A percentile compares a stretch with the other conserved stretches of the same genome.
phyloP scores from a whole-genome alignment of 2,113 vertebrate genomes.

The Natator depressus region DNA sequence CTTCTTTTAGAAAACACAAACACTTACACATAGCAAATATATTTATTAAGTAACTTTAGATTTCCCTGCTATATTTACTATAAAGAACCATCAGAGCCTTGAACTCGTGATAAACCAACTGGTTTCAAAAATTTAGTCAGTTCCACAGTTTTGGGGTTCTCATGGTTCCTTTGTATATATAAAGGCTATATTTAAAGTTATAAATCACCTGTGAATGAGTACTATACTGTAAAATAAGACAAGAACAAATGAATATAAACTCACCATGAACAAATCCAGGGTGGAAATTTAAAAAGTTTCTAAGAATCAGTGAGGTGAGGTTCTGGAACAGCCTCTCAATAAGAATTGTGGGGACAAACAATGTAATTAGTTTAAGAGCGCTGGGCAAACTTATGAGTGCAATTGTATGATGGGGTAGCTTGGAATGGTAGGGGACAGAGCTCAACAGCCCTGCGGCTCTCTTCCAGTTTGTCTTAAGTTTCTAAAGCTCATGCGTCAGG shows the following conservation, averaged over 20 bases:
- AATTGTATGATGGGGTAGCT: not conserved
- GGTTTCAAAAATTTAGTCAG: not conserved
- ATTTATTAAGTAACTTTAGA: not conserved
- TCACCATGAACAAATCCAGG: not conserved
- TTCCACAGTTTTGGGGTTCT: not conserved
- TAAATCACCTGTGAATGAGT: not conserved
- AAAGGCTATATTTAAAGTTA: not conserved
- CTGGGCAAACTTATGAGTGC: not conserved
- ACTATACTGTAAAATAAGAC: not conserved
- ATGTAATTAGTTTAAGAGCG: not conserved
- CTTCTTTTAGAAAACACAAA: not conserved
- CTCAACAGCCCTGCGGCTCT: not conserved
- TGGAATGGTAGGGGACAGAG: not conserved
- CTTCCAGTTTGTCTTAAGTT: too few species aligned
- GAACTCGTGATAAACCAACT: not conserved
- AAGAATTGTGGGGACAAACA: not conserved
- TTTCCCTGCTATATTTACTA: not conserved
- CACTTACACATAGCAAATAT: not conserved
- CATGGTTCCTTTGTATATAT: not conserved
- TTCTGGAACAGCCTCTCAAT: not conserved
- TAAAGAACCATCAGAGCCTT: not conserved
- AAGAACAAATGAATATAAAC: not conserved
- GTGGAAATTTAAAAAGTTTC: not conserved
- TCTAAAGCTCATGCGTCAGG: too few species aligned
- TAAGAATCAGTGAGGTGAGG: not conserved